Conservation (phyloP, 53 echinoderm and acorn worm species). For the Apostichopus leukothele region DNA sequence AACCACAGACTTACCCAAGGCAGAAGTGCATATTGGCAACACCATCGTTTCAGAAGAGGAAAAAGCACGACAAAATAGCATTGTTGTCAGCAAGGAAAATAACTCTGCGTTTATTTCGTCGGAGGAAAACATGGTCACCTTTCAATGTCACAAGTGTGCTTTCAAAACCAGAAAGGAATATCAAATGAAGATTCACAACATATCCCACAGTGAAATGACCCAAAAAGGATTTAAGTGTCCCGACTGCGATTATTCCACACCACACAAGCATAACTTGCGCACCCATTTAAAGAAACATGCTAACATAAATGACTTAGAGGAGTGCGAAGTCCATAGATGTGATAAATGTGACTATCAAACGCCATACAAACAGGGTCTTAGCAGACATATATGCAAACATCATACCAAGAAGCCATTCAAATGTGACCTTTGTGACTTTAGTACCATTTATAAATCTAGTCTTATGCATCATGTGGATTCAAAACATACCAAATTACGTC, state of each 20-base stretch:
- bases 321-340: conserved; percentile 70
- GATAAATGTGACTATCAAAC: conserved; percentile 80
- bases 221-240: conserved; percentile 63
- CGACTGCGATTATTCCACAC: conserved; percentile 73
- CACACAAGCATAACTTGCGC: conserved; percentile 76
- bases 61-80: not conserved
- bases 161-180: conserved; percentile 70
- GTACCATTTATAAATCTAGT: conserved; percentile 91
- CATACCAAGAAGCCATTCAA: conserved; percentile 69
- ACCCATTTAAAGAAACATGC: conserved; percentile 86
- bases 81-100: not conserved
- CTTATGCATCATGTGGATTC: conserved; percentile 84
- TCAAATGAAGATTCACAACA: conserved; percentile 69
- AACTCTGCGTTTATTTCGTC: conserved; percentile 26
- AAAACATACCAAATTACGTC: conserved; percentile 86
- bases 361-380: conserved; percentile 80
- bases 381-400: conserved; percentile 81
- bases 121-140: not conserved
- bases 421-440: conserved; percentile 82
- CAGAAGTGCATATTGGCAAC: not conserved
- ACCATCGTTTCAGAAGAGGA: not conserved
- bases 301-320: conserved; percentile 68
- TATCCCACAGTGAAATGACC: not conserved
- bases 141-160: conserved; percentile 57
- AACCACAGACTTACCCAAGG: not conserved